These are phyloP conservation scores for Sminthopsis crassicaudata DNA, from an alignment of 2,113 vertebrate genomes.

Conservation along the genomic window DNA sequence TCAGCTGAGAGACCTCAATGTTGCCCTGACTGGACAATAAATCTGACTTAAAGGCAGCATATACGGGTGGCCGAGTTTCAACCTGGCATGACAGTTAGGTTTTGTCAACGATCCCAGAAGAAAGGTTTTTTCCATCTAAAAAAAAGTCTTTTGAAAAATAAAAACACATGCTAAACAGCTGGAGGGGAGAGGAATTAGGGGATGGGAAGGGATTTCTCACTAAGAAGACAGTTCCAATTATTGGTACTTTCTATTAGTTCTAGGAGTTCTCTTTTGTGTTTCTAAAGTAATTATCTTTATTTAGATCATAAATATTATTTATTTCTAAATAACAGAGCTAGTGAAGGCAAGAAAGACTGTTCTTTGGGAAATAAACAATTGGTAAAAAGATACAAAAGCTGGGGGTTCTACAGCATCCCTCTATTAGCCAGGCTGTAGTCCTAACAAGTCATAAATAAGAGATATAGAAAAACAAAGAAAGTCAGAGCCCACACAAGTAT, in stretches of 20 bases:
- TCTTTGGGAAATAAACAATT: neutral
- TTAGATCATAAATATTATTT: neutral
- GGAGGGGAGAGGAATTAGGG: slow-evolving; percentile 23
- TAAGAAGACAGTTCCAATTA: slow-evolving; percentile 33
- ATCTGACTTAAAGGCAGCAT: slow-evolving; percentile 76
- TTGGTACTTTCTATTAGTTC: slow-evolving; percentile 5
- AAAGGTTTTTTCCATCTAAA: slow-evolving; percentile 62
- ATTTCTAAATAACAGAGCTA: neutral
- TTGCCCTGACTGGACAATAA: slow-evolving; percentile 78
- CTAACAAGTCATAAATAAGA: neutral
- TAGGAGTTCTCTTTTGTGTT: slow-evolving; percentile 12
- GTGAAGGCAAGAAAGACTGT: neutral
- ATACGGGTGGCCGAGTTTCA: slow-evolving; percentile 76
- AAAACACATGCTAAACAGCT: slow-evolving; percentile 80
- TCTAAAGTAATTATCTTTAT: slow-evolving; percentile 35
- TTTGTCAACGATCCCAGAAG: slow-evolving; percentile 78
- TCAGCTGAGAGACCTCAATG: slow-evolving; percentile 62
- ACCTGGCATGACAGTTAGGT: slow-evolving; percentile 73
- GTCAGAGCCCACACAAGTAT: neutral
- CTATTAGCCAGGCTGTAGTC: neutral
- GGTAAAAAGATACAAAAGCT: neutral
- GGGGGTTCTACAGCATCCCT: neutral
- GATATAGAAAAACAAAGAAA: neutral
- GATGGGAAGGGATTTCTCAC: slow-evolving; percentile 42
- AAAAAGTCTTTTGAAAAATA: slow-evolving; percentile 63